Conservation (phyloP, 2,888 invertebrate species). For the Lepidochitona cinerea region DNA sequence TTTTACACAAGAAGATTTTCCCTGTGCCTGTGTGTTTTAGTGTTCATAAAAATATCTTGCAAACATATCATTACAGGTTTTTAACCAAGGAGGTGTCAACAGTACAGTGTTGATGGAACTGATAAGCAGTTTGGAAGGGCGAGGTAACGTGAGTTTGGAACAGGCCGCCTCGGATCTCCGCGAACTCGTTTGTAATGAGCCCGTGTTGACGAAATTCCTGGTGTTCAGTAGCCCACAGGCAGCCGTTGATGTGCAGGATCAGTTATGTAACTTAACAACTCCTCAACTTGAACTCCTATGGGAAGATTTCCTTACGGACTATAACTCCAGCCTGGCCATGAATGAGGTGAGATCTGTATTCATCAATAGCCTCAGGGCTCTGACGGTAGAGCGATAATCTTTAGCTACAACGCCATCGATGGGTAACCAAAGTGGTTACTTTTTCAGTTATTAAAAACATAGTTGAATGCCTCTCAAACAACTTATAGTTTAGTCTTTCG, state of each 20-base stretch:
- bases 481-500: too few species aligned
- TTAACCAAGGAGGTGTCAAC: neutral
- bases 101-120: neutral
- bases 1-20: too few species aligned
- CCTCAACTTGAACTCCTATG: slow-evolving; percentile 30
- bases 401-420: too few species aligned
- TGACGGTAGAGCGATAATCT: too few species aligned
- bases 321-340: slow-evolving; percentile 22
- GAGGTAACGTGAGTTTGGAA: neutral
- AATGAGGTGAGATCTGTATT: slow-evolving; percentile 33
- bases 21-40: too few species aligned
- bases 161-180: neutral
- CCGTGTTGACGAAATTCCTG: slow-evolving; percentile 22
- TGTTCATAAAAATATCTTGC: too few species aligned
- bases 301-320: slow-evolving; percentile 30
- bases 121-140: neutral
- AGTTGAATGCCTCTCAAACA: too few species aligned
- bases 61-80: too few species aligned
- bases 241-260: slow-evolving; percentile 34
- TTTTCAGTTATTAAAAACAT: too few species aligned
- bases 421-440: too few species aligned
- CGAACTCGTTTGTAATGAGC: slow-evolving; percentile 29
- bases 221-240: slow-evolving; percentile 36
- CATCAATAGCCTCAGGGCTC: too few species aligned
- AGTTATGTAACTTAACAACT: slow-evolving; percentile 42